Base-by-base conservation (phyloP, 2,113 vertebrate genomes). In the Terrapene triunguis region DNA sequence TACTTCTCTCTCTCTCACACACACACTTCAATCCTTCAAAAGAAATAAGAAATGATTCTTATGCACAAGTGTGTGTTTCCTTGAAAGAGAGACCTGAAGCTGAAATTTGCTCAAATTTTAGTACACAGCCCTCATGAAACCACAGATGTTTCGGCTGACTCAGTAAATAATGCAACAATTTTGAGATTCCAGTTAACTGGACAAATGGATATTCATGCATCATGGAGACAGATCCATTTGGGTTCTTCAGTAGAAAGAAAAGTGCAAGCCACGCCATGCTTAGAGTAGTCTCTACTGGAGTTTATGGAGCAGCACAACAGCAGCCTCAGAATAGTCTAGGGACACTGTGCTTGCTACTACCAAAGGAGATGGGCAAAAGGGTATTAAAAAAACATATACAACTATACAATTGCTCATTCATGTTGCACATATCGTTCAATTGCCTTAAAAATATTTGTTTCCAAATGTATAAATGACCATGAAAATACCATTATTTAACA, bases 1-100 rank as follows among this genome's bases (percentile, higher is more conserved):
- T 88, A 76, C 95, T 90, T 94, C 89, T 74, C 44, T 85, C 38
- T 89, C 57, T 89, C 72, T n/a, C 10, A 86, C 29, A 76, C 25
- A 92, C 85, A 57, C 74, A 87, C 55, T 82, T 88, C 42, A 92
- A 80, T 95, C 92, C 94, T 97, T 91, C 95, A 47, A 94, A 93
- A 91, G 80, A 29, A 55, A 88, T 69, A 88, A 74, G 32, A 81
- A 65, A 95, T 53, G 76, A 93, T 95, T 92, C 87, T 91, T 62
- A 35, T 47, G 87, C 65, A 72, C 93, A 83, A 79, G 38, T 85
- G 38, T 54, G 21, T 94, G 69, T 94, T 94, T 85, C 92, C 93
- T 89, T 87, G 54, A 91, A 96, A 93, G 93, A 88, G 84, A 85
- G 82, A 79, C 88, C 80, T 44, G 51, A 95, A 92, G 92, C 95